These are phyloP conservation scores for Xenentodon cancila DNA, from an alignment of 2,797 vertebrate genomes.

Conservation along the genomic window DNA sequence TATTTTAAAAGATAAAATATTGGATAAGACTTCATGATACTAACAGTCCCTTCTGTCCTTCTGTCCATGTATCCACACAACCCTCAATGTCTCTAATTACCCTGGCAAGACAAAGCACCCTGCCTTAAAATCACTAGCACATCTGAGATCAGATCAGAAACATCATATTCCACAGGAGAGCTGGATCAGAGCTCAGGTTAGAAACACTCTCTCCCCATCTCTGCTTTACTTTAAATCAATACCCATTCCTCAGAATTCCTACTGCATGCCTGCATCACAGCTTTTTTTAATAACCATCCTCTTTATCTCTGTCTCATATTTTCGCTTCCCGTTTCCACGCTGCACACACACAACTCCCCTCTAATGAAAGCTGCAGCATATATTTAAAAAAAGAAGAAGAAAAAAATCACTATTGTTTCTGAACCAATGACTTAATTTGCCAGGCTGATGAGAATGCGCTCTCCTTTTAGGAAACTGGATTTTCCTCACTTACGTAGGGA, in stretches of 20 bases:
- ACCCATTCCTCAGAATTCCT: slow-evolving; percentile 61
- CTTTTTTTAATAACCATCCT: slow-evolving; percentile 62
- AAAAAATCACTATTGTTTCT: slow-evolving; percentile 24
- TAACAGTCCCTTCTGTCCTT: neutral
- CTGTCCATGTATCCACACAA: slow-evolving; percentile 3
- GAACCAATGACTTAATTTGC: slow-evolving; percentile 47
- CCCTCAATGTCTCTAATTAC: slow-evolving; percentile 12
- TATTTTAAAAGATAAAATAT: no score
- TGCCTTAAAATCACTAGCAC: slow-evolving; percentile 32
- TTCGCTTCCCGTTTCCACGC: slow-evolving; percentile 28
- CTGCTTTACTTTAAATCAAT: slow-evolving; percentile 32
- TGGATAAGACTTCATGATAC: neutral
- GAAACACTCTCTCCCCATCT: slow-evolving; percentile 27
- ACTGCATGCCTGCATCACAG: slow-evolving; percentile 46
- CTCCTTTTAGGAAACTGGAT: slow-evolving; percentile 10
- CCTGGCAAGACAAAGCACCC: slow-evolving; percentile 8
- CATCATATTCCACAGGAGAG: slow-evolving; percentile 36
- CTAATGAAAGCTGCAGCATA: slow-evolving; percentile 51
- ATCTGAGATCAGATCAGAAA: slow-evolving; percentile 34
- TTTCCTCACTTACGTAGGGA: slow-evolving; percentile 24
- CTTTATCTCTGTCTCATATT: slow-evolving; percentile 56
- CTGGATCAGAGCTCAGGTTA: slow-evolving; percentile 23
- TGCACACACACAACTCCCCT: slow-evolving; percentile 33
- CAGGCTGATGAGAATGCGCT: slow-evolving; percentile 27
- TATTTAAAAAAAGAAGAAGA: slow-evolving; percentile 6